Percentiles rank a stretch among this genome's conserved stretches.
These are phyloP conservation scores for Bembecia ichneumoniformis DNA, from an alignment of 2,888 invertebrate species.

Conservation along the genomic window DNA sequence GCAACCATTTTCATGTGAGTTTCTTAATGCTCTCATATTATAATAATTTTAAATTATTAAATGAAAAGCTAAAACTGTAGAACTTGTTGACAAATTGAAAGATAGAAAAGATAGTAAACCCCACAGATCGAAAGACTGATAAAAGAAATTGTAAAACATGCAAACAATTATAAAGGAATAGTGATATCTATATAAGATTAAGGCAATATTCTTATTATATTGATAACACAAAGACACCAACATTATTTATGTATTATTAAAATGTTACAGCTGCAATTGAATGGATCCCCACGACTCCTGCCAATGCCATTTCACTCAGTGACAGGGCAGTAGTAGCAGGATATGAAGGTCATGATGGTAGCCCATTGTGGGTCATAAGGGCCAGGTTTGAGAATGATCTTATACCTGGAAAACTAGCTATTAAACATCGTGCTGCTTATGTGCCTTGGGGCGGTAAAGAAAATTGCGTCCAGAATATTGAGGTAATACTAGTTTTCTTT, in stretches of 20 bases:
- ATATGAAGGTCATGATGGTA: constrained; percentile 54
- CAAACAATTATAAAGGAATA: too few relatives aligned
- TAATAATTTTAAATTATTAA: too few relatives aligned
- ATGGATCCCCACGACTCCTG: constrained; percentile 42
- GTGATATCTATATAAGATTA: too few relatives aligned
- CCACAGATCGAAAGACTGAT: too few relatives aligned
- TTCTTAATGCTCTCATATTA: too few relatives aligned
- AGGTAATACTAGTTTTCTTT: constrained; percentile 24
- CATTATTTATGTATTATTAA: too few relatives aligned
- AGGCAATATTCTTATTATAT: too few relatives aligned
- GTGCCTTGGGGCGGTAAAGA: constrained; percentile 56
- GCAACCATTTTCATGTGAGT: background rate
- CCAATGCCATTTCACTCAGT: constrained; percentile 27
- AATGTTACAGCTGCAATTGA: constrained; percentile 42
- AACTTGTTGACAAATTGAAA: too few relatives aligned
- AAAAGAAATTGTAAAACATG: too few relatives aligned
- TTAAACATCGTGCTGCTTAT: constrained; percentile 50
- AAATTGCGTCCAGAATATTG: constrained; percentile 39
- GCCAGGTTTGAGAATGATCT: constrained; percentile 46
- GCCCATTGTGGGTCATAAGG: constrained; percentile 60
- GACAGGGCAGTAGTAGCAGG: constrained; percentile 55
- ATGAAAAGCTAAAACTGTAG: too few relatives aligned
- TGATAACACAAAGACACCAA: too few relatives aligned
- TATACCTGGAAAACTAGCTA: constrained; percentile 56
- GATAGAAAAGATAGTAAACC: too few relatives aligned